A percentile compares a stretch with the other conserved stretches of the same genome.
Conservation (phyloP, 1,140 invertebrate genomes). For the Ceratosolen fusciceps region DNA sequence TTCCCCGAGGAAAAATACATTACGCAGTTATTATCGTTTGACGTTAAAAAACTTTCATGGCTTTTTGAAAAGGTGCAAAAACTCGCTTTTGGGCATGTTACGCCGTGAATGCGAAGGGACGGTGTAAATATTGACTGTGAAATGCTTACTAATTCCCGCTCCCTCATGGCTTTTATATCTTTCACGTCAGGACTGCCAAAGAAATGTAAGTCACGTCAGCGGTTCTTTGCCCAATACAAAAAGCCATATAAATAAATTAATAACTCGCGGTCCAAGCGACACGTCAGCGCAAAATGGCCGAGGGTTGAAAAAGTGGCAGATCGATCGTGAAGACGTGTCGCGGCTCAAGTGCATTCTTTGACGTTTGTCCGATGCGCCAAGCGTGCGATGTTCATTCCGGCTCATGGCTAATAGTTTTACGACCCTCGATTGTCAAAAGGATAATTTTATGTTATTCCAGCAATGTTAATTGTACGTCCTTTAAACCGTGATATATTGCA, state of each 20-base stretch:
- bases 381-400: not conserved
- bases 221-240: not conserved
- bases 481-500: no score
- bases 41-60: not conserved
- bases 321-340: slow-evolving; percentile 11
- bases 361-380: not conserved
- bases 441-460: not conserved
- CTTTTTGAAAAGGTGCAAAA: not conserved
- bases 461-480: not conserved
- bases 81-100: not conserved
- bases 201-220: slow-evolving; percentile 5
- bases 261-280: not conserved
- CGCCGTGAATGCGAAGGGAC: not conserved
- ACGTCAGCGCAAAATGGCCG: not conserved
- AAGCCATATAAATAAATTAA: slow-evolving; percentile 33
- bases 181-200: not conserved
- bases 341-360: not conserved
- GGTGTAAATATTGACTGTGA: slow-evolving; percentile 2
- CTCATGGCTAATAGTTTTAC: slow-evolving; percentile 11
- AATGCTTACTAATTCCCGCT: slow-evolving; percentile 3
- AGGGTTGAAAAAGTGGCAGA: not conserved
- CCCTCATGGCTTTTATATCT: no score
- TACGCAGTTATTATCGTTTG: not conserved
- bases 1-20: not conserved
- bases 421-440: not conserved